Conservation (phyloP, 2,888 invertebrate genomes). For the Scaptomyza parva region DNA sequence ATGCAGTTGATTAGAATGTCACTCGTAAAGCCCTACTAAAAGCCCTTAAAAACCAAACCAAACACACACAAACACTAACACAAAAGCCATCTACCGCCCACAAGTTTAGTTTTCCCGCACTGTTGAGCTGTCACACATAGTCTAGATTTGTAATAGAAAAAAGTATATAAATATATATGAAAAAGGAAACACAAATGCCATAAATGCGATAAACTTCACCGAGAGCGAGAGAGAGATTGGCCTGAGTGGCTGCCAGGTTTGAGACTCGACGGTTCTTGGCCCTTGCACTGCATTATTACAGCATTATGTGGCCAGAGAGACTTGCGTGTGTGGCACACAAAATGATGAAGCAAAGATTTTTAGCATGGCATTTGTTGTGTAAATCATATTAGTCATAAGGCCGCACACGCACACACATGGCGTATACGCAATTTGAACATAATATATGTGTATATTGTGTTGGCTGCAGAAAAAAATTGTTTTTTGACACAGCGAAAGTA, state of each 20-base stretch:
- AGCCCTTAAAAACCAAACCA: conserved; percentile 9
- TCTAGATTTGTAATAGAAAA: conserved; percentile 24
- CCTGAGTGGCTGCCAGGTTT: conserved; percentile 10
- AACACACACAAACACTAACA: not conserved
- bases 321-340: conserved; percentile 47
- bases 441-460: conserved; percentile 33
- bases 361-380: conserved; percentile 38
- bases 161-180: conserved; percentile 12
- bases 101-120: conserved; percentile 6
- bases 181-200: conserved; percentile 26
- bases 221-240: conserved; percentile 39
- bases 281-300: conserved; percentile 17
- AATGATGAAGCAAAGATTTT: conserved; percentile 30
- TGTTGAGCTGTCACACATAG: conserved; percentile 26
- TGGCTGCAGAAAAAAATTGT: conserved; percentile 60
- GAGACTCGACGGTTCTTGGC: not conserved
- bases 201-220: conserved; percentile 57
- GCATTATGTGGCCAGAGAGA: conserved; percentile 38
- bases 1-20: conserved; percentile 78
- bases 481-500: conserved; percentile 47
- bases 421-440: conserved; percentile 56
- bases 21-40: conserved; percentile 51
- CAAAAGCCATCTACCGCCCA: not conserved
- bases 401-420: conserved; percentile 15
- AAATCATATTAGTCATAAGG: conserved; percentile 50